phyloP scores from a whole-genome alignment of 2,888 invertebrate species.

The Leucozona laternaria region DNA sequence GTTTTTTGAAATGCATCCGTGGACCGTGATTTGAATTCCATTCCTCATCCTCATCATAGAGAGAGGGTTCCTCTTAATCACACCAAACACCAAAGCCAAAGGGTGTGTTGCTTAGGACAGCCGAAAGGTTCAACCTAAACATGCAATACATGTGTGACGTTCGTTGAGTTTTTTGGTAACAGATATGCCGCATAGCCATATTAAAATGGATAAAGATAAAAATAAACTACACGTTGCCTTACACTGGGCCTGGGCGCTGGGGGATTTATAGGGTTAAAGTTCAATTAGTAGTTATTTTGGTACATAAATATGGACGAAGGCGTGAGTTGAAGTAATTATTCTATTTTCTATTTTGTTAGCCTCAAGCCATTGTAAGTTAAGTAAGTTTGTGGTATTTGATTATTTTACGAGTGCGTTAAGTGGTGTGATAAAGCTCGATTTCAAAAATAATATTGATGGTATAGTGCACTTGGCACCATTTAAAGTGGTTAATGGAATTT shows the following conservation, averaged over 20 bases:
- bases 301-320: not conserved
- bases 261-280: conserved; percentile 26
- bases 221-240: not conserved
- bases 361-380: conserved; percentile 44
- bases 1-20: conserved; percentile 44
- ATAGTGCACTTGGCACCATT: conserved; percentile 14
- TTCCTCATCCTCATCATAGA: not conserved
- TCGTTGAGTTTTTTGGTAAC: not conserved
- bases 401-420: conserved; percentile 49
- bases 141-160: not conserved
- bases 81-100: not conserved
- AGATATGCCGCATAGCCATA: conserved; percentile 20
- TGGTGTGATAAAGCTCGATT: conserved; percentile 28
- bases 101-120: conserved; percentile 14
- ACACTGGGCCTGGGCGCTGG: not conserved
- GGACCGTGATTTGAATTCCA: conserved; percentile 53
- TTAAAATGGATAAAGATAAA: conserved; percentile 43
- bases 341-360: not conserved
- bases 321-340: conserved; percentile 17
- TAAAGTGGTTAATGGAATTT: not conserved
- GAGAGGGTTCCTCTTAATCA: conserved; percentile 20
- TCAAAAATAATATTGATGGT: not conserved
- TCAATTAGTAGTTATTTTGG: conserved; percentile 35
- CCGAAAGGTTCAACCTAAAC: conserved; percentile 19
- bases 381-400: conserved; percentile 1